Evolutionary conservation across 2,797 vertebrate genomes (phyloP), one percentile per base, ranked within the genome.

Genomic region (Phylloscopus collybita): DNA sequence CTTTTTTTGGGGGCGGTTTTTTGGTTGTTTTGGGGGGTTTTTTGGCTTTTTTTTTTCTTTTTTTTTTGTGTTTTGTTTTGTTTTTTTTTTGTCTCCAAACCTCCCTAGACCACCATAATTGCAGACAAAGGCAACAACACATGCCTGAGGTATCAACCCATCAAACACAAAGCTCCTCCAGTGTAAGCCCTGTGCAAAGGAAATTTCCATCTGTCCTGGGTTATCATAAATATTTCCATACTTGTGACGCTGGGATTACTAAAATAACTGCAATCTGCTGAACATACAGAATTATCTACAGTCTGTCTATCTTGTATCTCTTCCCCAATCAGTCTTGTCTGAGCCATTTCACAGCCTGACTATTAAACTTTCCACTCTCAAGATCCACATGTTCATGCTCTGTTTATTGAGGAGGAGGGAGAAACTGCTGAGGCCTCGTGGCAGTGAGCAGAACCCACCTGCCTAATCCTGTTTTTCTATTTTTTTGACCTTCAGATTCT

Each of bases 191-290:
- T 11, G 4, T 0, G 4, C 40, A 80, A 86, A 87, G 45, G 49
- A 93, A 89, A 87, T 90, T 94, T 82, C 86, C 94, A 88, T 96
- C 91, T 96, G 93, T 91, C 81, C 84, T 53, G 50, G 38, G 67
- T 95, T 96, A 92, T 57, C 71, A 53, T 83, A 96, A 96, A 82
- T 50, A 89, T 91, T 97, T 94, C 91, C 92, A 91, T 82, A 71
- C 75, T 93, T 67, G 45, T 74, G 74, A 59, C 85, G 78, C 9
- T 4, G 1, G 65, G 75, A 95, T 91, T 84, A 87, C 10, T 87
- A 69, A 87, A 93, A 67, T 69, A 82, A 80, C 78, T 80, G 50
- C 86, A 95, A 82, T 92, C 78, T 92, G 88, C 69, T 92, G 91
- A 87, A 54, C 61, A 78, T n/a, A 84, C 42, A 38, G 76, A 88